These are phyloP conservation scores for Drosophila formosana DNA, from an alignment of 2,888 invertebrate species.

Conservation along the genomic window DNA sequence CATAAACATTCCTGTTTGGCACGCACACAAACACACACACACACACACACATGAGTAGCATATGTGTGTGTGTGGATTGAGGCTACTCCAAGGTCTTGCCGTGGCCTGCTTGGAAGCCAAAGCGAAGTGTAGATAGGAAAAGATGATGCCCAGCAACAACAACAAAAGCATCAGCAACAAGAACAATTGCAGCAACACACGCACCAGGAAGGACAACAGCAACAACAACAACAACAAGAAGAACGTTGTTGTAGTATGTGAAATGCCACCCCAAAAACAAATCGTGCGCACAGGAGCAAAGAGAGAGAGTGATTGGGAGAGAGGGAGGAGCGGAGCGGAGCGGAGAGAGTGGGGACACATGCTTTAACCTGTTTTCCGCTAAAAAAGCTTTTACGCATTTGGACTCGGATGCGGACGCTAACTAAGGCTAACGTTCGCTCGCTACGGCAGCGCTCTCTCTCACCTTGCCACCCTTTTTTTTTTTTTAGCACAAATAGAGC, in stretches of 20 bases:
- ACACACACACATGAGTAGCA: conserved; percentile 11
- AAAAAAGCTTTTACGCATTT: conserved; percentile 75
- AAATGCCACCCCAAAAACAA: conserved; percentile 76
- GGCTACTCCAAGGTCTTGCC: conserved; percentile 71
- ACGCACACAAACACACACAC: conserved; percentile 44
- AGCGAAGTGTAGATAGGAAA: conserved; percentile 53
- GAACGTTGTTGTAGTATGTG: conserved; percentile 21
- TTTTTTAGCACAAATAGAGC: conserved; percentile 49
- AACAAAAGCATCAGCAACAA: conserved; percentile 37
- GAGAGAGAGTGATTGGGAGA: conserved; percentile 13
- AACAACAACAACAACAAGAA: conserved; percentile 10
- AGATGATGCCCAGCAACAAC: conserved; percentile 63
- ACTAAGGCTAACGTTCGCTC: conserved; percentile 8
- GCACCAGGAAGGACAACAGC: conserved; percentile 52
- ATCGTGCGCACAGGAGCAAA: conserved; percentile 47
- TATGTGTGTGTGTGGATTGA: conserved; percentile 14
- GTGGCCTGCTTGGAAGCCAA: conserved; percentile 71
- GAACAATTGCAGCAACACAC: conserved; percentile 37
- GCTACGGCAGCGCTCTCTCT: conserved; percentile 32
- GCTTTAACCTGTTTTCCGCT: conserved; percentile 78
- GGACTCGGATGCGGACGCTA: conserved; percentile 15
- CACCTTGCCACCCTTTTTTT: conserved; percentile 66
- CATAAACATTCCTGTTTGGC: conserved; percentile 67
- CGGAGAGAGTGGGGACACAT: conserved; percentile 49
- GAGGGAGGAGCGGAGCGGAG: conserved; percentile 33